Evolutionary conservation across 2,888 invertebrate genomes (phyloP), one percentile per base, ranked within the genome.

Genomic region (Reticulitermes lucifugus): DNA sequence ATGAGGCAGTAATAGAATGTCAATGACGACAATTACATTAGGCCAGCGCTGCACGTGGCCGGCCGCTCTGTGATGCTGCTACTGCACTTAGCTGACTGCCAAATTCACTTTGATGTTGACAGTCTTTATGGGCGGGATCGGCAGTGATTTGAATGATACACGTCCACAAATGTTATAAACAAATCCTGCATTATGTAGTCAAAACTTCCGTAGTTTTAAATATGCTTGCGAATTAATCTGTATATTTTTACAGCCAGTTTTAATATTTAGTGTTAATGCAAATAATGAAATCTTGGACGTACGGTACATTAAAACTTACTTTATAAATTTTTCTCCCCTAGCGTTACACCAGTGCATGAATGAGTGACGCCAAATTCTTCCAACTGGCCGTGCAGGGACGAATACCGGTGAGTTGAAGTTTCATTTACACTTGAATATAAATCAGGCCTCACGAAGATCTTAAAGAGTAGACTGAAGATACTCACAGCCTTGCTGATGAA

Each of bases 1-100:
- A 85, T 85, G 85, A 83, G 79, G 70, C 83, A 55, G 83, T 83
- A 85, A 85, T 85, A 85, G 85, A 83, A 85, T 83, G 83, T 83
- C 83, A 85, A 83, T 83, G 85, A 83, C 83, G 60, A 85, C 85
- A 85, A 85, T 85, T 83, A 80, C 55, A 80, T 85, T 85, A 85
- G 83, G 22, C 41, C 29, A 35, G 14, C 43, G 12, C 14, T 43
- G 81, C 81, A 81, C 81, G 81, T 70, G 81, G 41, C n/a, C n/a
- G 65, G 65, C n/a, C n/a, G 65, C 55, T 55, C 1, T 55, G 18
- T 55, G 55, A 55, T 21, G 41, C 73, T 73, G 12, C 35, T 29
- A 22, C 55, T 46, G 70, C 59, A 51, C 25, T 29, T 59, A 10
- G 55, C 55, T 79, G 29, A 51, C 79, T 59, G 79, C 6, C 79